These are phyloP conservation scores for Trichogramma evanescens DNA, from an alignment of 2,888 invertebrate species.

Conservation along the genomic window DNA sequence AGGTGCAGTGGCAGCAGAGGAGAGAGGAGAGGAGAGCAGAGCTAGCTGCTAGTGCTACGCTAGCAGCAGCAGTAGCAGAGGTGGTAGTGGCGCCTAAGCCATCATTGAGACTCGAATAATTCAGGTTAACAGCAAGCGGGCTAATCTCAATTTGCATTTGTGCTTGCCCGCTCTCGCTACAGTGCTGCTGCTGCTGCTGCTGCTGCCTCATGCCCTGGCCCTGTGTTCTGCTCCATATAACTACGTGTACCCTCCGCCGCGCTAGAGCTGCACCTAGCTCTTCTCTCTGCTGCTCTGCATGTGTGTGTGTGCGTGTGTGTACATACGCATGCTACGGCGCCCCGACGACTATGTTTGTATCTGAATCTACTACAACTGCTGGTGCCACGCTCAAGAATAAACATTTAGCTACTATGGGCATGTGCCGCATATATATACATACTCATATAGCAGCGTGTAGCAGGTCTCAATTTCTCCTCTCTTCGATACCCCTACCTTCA, in stretches of 20 bases:
- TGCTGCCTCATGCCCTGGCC: too few relatives aligned
- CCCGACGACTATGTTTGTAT: not conserved
- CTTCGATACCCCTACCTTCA: not conserved
- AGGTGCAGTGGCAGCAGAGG: too few relatives aligned
- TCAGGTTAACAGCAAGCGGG: conserved; percentile 45
- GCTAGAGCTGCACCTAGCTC: too few relatives aligned
- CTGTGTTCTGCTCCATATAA: too few relatives aligned
- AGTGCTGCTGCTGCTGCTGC: not conserved
- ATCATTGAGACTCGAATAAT: conserved; percentile 49
- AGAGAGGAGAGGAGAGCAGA: too few relatives aligned
- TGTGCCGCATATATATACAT: conserved; percentile 16
- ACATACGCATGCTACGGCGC: not conserved
- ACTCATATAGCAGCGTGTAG: too few relatives aligned
- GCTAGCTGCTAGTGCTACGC: too few relatives aligned
- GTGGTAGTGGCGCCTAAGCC: conserved; percentile 38
- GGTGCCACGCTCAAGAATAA: conserved; percentile 35
- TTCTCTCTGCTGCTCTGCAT: conserved; percentile 1
- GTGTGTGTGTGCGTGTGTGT: conserved; percentile 7
- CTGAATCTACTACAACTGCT: conserved; percentile 21
- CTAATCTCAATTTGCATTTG: conserved; percentile 48
- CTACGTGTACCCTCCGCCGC: too few relatives aligned
- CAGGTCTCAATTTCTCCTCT: conserved; percentile 9
- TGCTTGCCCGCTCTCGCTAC: conserved; percentile 30
- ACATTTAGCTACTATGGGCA: conserved; percentile 30
- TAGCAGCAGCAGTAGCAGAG: too few relatives aligned